Evolutionary conservation across 1,140 invertebrate genomes (phyloP).

Genomic region (Camponotus floridanus): DNA sequence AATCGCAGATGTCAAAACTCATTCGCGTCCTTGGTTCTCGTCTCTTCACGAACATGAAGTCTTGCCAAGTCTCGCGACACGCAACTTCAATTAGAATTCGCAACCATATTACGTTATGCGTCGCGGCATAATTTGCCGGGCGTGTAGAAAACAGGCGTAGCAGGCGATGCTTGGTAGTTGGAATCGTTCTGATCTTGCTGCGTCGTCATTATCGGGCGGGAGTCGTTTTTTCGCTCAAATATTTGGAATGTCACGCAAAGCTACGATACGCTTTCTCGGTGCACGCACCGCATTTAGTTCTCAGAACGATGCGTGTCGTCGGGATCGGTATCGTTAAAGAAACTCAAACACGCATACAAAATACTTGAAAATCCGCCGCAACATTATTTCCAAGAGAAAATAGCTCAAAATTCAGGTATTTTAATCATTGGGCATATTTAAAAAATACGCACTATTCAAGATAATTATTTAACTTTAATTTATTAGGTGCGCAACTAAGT

Average conservation of each 20-base stretch:
- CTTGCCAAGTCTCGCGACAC: slow-evolving; percentile 33
- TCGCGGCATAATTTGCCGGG: slow-evolving; percentile 51
- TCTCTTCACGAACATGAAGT: slow-evolving; percentile 23
- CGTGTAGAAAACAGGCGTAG: slow-evolving; percentile 59
- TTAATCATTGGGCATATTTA: not conserved
- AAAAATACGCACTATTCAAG: too few relatives aligned
- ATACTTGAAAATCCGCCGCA: not conserved
- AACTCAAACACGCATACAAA: not conserved
- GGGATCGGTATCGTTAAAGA: slow-evolving; percentile 38
- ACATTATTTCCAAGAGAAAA: slow-evolving; percentile 31
- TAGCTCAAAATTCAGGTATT: not conserved
- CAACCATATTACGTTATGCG: slow-evolving; percentile 51
- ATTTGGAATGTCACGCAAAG: slow-evolving; percentile 61
- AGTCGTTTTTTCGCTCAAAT: slow-evolving; percentile 56
- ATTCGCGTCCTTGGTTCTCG: slow-evolving; percentile 35
- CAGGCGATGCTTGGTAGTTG: slow-evolving; percentile 42
- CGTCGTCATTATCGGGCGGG: slow-evolving; percentile 51
- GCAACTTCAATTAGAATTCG: slow-evolving; percentile 63
- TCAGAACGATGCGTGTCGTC: slow-evolving; percentile 48
- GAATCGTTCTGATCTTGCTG: slow-evolving; percentile 46
- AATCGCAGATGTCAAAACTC: slow-evolving; percentile 37
- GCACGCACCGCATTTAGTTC: slow-evolving; percentile 59
- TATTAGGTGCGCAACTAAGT: too few relatives aligned
- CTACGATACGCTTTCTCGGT: slow-evolving; percentile 47
- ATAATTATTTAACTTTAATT: not conserved